Base-by-base conservation (phyloP, 2,113 vertebrate genomes). In the Catharus bicknelli region DNA sequence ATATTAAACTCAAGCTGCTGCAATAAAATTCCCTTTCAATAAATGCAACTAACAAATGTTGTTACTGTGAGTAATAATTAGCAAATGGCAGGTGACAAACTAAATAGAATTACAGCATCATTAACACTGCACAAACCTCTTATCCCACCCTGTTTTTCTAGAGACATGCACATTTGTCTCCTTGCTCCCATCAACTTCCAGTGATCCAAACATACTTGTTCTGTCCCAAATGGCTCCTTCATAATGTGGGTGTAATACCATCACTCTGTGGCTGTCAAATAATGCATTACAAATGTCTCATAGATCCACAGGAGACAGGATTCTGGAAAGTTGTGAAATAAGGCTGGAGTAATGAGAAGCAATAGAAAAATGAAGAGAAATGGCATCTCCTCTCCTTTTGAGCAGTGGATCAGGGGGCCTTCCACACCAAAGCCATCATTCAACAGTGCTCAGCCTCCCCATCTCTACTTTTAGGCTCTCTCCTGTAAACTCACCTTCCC, bases 1-100 rank as follows among this genome's bases (percentile, higher is more conserved):
- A 51, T 77, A 69, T 29, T 87, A 89, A 91, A 85, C 45, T 94
- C 74, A 87, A 94, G 81, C 81, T 89, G 70, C 78, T 89, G 66
- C 61, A 93, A 69, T 84, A 88, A 92, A 94, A 93, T 85, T 50
- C 36, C 29, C 45, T 81, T 93, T 89, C 81, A 88, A 83, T 74
- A 74, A 83, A 91, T 73, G 82, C 54, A 83, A 68, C 59, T 54
- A 88, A 57, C 30, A 88, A 92, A 78, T 45, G 32, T 48, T 84
- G 64, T 64, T 82, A 67, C 62, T 82, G 32, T 77, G 78, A 89
- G 85, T 87, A 90, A 90, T 66, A 84, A 91, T 72, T 64, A 86
- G 75, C 63, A 91, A 95, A 74, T 87, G 58, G n/a, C 58, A 95
- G 67, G 77, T 55, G 81, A 90, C 58, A 87, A 93, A 89, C 77